Base-by-base conservation (phyloP, 2,113 vertebrate genomes). In the Acrocephalus arundinaceus region DNA sequence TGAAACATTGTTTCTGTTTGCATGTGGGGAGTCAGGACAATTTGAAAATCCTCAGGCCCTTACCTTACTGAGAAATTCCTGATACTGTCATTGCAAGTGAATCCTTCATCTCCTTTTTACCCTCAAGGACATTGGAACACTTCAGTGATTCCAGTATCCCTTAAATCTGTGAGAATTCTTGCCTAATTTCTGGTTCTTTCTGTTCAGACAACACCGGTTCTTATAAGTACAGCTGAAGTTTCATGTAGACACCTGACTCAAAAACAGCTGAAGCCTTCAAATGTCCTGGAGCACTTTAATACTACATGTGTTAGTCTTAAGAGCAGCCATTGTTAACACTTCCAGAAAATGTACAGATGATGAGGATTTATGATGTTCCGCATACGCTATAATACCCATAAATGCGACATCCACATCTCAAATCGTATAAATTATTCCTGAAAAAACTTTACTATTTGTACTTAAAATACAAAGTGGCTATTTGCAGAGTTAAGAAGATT, bases 21-120 rank as follows among this genome's bases (percentile, higher is more conserved):
- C 15, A 13, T 13, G 7, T 66, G 52, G 24, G 77, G 2, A 75
- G 13, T 39, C 57, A 54, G 21, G 46, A 71, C 15, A 61, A 85
- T 82, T 8, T 1, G 2, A 14, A 49, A 75, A 45, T 62, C 59
- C 81, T 87, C 22, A 27, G 17, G 4, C 0, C 0, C 19, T 66
- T 82, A 39, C 18, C 18, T 43, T 65, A 57, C 28, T 37, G 62
- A 67, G 66, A 7, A 85, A 58, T 55, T 79, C 24, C 41, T 82
- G 20, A 11, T 63, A 17, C 18, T 33, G 43, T 54, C 31, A 74
- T 46, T 78, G 33, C 3, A 72, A 75, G 22, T 37, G 23, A 92
- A 59, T 79, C 41, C 33, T 71, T 82, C 43, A n/a, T 59, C 6
- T 83, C 6, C 9, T 27, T 70, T 92, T 70, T 92, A 63, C 25